Percentiles rank a stretch among this genome's conserved stretches.
Conservation (phyloP, 2,113 vertebrate genomes). For the Oreochromis aureus region DNA sequence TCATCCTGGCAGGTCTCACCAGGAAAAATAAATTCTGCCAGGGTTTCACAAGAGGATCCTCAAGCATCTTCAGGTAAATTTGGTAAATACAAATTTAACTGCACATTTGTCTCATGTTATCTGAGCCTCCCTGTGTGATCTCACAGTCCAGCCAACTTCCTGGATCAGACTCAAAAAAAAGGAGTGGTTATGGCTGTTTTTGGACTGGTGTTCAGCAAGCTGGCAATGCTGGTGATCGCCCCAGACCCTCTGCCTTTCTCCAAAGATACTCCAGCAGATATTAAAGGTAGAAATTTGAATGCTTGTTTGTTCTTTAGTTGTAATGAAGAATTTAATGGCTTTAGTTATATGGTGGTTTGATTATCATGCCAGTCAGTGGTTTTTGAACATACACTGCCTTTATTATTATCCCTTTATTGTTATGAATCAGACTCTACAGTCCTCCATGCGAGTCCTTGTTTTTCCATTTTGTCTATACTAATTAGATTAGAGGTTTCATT, state of each 20-base stretch:
- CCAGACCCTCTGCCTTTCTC: slow-evolving; percentile 76
- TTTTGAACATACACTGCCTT: not conserved
- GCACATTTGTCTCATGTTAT: not conserved
- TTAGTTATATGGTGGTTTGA: not conserved
- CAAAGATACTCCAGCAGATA: slow-evolving; percentile 23
- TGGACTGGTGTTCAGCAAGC: slow-evolving; percentile 78
- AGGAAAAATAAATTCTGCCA: slow-evolving; percentile 65
- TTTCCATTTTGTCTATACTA: not conserved
- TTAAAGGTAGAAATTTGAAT: slow-evolving; percentile 66
- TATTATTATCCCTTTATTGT: not conserved
- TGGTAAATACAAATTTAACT: not conserved
- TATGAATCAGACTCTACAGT: not conserved
- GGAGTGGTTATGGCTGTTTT: slow-evolving; percentile 72
- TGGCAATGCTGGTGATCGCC: slow-evolving; percentile 73
- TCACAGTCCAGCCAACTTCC: slow-evolving; percentile 78
- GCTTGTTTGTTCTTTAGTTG: not conserved
- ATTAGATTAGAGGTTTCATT: not conserved
- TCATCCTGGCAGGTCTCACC: slow-evolving; percentile 73
- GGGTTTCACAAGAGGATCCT: slow-evolving; percentile 62
- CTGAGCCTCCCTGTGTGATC: not conserved
- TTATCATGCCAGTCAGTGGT: not conserved
- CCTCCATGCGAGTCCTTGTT: not conserved
- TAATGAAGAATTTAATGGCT: not conserved
- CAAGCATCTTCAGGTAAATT: slow-evolving; percentile 78
- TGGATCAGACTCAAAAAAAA: slow-evolving; percentile 72